Evolutionary conservation across 2,797 vertebrate genomes (phyloP), one percentile per base, ranked within the genome.

Genomic region (Sebastes hopkinsi): DNA sequence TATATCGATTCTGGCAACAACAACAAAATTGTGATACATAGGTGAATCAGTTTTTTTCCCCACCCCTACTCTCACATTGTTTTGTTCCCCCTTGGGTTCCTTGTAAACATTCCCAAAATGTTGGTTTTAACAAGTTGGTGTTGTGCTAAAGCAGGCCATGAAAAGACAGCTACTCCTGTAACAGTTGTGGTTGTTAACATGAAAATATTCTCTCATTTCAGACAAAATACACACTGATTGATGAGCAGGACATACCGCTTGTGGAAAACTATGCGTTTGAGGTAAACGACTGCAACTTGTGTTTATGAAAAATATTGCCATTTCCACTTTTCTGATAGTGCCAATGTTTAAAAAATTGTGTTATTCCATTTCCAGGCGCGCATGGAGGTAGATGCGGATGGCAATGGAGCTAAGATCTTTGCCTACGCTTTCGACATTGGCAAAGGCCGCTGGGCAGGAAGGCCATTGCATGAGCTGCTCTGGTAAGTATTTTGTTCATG

Each of bases 251-350:
- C 94, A 99, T 99, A 95, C 98, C 98, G 1, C 95, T 99, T 80
- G 98, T 99, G 94, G 98, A 99, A 92, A 99, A 98, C 93, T 99
- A 97, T 93, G 98, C 98, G 81, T 99, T 99, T 89, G 98, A 99
- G 97, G 98, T 99, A 93, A 96, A 69, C 2, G 25, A 1, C 34
- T 58, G 23, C 4, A 65, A 5, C 4, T 42, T 2, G 6, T 34
- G 2, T 70, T 74, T 20, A 4, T 38, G 3, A 7, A 3, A 7
- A 12, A 13, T 32, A 22, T 67, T 32, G 1, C 8, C 29, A 6
- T 56, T 42, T 3, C 2, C 4, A 1, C 2, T 11, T 36, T 25
- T 72, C 9, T 38, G 12, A 55, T 11, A 6, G 6, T 61, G 8
- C 8, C 3, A 1, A 1, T 32, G 8, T 71, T 64, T 32, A 23